Percentiles rank a stretch among this genome's conserved stretches.
These are phyloP conservation scores for Eucidaris tribuloides DNA, from an alignment of 35 echinoderm and acorn worm genomes.

Conservation along the genomic window DNA sequence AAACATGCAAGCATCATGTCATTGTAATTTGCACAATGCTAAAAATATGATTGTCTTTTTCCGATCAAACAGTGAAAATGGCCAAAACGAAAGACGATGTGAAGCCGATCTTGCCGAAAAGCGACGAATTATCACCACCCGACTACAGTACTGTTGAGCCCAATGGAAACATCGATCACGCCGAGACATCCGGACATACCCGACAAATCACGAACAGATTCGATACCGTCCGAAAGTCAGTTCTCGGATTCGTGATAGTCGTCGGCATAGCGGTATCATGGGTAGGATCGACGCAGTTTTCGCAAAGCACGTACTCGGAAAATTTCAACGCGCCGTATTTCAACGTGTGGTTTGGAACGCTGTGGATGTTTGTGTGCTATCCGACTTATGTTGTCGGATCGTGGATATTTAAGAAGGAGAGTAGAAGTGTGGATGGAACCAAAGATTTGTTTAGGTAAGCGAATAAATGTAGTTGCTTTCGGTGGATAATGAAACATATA, in stretches of 20 bases:
- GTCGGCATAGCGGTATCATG: conserved; percentile 83
- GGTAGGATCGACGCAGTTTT: conserved; percentile 91
- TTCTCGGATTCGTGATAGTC: conserved; percentile 77
- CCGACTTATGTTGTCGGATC: conserved; percentile 67
- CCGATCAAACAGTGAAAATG: neutral
- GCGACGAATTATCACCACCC: neutral
- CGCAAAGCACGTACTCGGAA: conserved; percentile 80
- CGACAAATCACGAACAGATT: conserved; percentile 22
- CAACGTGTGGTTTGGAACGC: conserved; percentile 85
- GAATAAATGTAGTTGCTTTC: too few species aligned
- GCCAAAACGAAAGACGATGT: neutral
- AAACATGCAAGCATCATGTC: too few species aligned
- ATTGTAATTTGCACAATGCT: too few species aligned
- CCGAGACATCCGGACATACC: neutral
- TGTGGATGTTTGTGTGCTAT: conserved; percentile 95
- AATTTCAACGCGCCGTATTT: conserved; percentile 84
- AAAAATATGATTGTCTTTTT: too few species aligned
- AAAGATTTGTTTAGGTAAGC: conserved; percentile 60
- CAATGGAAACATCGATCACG: neutral
- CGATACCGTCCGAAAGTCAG: conserved; percentile 48
- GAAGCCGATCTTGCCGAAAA: neutral
- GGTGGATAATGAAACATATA: too few species aligned
- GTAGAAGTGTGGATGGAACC: conserved; percentile 47
- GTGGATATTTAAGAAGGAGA: conserved; percentile 40
- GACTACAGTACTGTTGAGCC: neutral